Percentiles rank a stretch among this genome's conserved stretches.
Conservation (phyloP, 37 sponge, comb jelly and placozoan species). For the Theonella swinhoei region DNA sequence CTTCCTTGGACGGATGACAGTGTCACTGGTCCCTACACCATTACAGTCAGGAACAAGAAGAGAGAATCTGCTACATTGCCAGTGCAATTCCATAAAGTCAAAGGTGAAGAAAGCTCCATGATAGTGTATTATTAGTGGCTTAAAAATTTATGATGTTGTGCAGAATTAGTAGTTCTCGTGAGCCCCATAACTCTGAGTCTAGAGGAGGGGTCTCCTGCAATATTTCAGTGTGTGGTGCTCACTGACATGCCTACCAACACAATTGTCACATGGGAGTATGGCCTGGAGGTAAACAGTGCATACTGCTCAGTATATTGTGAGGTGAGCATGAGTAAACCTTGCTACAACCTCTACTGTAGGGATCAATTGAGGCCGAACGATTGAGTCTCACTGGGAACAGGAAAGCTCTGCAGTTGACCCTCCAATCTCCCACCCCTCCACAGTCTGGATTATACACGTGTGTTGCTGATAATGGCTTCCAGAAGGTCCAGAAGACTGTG, state of each 20-base stretch:
- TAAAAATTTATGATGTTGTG: not conserved
- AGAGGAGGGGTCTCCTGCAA: slow-evolving; percentile 6
- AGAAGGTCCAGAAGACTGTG: not conserved
- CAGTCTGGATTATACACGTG: slow-evolving; percentile 48
- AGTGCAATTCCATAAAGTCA: slow-evolving; percentile 15
- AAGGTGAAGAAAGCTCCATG: slow-evolving; percentile 1
- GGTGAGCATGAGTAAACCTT: not conserved
- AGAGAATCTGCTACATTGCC: slow-evolving; percentile 8
- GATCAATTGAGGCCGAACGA: not conserved
- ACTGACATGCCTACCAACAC: not conserved
- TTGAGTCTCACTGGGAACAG: not conserved
- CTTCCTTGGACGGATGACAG: slow-evolving; percentile 10
- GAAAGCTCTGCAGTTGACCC: slow-evolving; percentile 10
- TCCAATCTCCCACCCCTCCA: not conserved
- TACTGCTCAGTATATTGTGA: not conserved
- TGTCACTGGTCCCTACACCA: slow-evolving; percentile 14
- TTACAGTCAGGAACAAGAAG: slow-evolving; percentile 3
- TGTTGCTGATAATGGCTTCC: slow-evolving; percentile 19
- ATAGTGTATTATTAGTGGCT: not conserved
- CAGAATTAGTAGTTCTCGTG: slow-evolving; percentile 10
- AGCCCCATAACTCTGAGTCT: slow-evolving; percentile 3
- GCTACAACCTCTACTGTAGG: no score
- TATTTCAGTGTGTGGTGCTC: slow-evolving; percentile 26
- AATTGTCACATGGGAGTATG: slow-evolving; percentile 32
- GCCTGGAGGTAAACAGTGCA: slow-evolving; percentile 7